These are phyloP conservation scores for Eidolon dupreanum DNA, from an alignment of 2,797 vertebrate species.

Conservation along the genomic window DNA sequence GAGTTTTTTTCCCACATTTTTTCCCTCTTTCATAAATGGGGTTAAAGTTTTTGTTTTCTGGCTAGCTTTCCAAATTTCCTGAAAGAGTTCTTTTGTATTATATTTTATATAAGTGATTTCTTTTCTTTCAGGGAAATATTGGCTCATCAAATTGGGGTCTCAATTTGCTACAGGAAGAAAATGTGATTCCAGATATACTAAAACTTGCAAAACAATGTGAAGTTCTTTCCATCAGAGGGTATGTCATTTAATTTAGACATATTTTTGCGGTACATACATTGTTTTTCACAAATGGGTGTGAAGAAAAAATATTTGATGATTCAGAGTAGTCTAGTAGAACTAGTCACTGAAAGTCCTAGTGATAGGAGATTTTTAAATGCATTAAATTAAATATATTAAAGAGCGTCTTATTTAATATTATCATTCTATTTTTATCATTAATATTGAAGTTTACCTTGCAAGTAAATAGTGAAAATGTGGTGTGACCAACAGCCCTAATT, in stretches of 20 bases:
- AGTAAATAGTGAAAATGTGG: neutral
- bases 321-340: neutral
- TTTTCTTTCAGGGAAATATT: constrained; percentile 93
- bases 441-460: constrained; percentile 30
- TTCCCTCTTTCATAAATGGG: neutral
- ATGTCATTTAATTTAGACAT: constrained; percentile 74
- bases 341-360: constrained; percentile 11
- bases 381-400: neutral
- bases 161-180: constrained; percentile 98
- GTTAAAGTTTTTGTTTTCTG: constrained; percentile 21
- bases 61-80: constrained; percentile 47
- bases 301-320: neutral
- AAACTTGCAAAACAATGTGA: constrained; percentile 96
- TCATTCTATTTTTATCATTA: constrained; percentile 20
- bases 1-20: constrained; percentile 14
- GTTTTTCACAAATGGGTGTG: neutral
- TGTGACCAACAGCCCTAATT: neutral
- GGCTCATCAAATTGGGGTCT: constrained; percentile 99
- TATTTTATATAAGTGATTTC: constrained; percentile 35
- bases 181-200: constrained; percentile 97
- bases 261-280: neutral
- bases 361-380: neutral
- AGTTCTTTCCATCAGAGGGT: constrained; percentile 97
- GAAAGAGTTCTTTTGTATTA: neutral
- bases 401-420: neutral